Base-by-base conservation (phyloP, 2,888 invertebrate species). In the Lasioglossum pauxillum region DNA sequence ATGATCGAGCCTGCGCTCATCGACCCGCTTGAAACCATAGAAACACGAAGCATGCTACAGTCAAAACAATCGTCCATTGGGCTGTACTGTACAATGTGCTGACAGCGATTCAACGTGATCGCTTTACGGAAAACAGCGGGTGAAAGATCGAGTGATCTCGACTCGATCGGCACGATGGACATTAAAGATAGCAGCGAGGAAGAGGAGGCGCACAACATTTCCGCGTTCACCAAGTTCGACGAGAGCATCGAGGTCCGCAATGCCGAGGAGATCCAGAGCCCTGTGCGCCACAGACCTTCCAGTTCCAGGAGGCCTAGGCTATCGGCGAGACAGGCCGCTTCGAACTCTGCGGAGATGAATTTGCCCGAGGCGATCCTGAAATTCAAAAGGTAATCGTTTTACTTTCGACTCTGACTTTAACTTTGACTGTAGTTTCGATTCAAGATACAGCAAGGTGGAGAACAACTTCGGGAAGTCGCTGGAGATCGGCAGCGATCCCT, bases 241-340 rank as follows among this genome's bases (percentile, higher is more conserved):
- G 97, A 97, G 93, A 96, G 96, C 4, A 96, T 96, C 74, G 96
- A 96, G 80, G 96, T 96, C 72, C 94, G 95, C 80, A 96, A 96
- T 90, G 96, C 96, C 0, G 96, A 95, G 89, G 97, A 97, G 88
- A 96, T 96, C 60, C 96, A 96, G 12, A 97, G 96, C 89, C 96
- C 96, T 0, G 87, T 93, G 3, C 92, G 82, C 60, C 92, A 89
- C 5, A 91, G 93, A 72, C 91, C 91, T 7, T 53, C 84, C 5
- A 91, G 89, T 79, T 84, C 90, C 69, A 86, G 86, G 57, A 89
- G 84, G 82, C 71, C 76, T 27, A 78, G 89, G 19, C 89, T 82
- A 79, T 83, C 80, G 60, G 75, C 78, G 49, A 84, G 82, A 12
- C 69, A 71, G 5, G 86, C 78, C 7, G 82, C 41, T n/a, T 31